Evolutionary conservation across 2,888 invertebrate species (phyloP).

Genomic region (Sussaba pulchella): DNA sequence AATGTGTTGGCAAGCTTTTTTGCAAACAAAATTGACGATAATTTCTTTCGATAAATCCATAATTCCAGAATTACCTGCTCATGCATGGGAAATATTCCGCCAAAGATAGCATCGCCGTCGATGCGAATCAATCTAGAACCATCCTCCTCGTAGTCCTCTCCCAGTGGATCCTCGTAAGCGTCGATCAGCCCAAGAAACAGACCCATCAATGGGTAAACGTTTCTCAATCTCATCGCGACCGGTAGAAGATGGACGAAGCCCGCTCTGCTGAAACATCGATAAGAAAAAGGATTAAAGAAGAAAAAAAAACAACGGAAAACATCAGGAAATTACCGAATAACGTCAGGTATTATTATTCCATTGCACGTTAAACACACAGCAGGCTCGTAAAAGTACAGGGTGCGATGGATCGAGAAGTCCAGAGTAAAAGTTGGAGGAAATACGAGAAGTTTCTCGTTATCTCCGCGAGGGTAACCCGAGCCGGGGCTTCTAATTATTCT

Average conservation of each 20-base stretch:
- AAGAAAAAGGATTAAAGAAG: conserved; percentile 10
- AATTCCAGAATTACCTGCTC: no score
- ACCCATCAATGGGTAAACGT: conserved; percentile 59
- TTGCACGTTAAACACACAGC: neutral
- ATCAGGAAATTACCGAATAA: no score
- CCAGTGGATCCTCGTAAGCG: conserved; percentile 74
- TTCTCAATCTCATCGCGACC: conserved; percentile 61
- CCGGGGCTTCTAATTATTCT: conserved; percentile 58
- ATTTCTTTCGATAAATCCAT: no score
- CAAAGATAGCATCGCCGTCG: conserved; percentile 88
- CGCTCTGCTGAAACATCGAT: conserved; percentile 43
- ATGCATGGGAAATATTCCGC: conserved; percentile 90
- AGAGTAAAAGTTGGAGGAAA: conserved; percentile 14
- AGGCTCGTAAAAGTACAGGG: neutral
- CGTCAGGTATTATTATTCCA: no score
- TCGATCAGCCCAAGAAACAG: conserved; percentile 68
- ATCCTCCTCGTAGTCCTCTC: conserved; percentile 81
- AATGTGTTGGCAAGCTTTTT: no score
- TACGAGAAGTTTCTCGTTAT: conserved; percentile 34
- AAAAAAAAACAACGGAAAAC: neutral
- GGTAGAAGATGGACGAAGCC: conserved; percentile 30
- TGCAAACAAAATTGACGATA: no score
- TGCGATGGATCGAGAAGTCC: neutral
- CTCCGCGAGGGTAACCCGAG: neutral
- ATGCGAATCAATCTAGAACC: conserved; percentile 84